phyloP scores from a whole-genome alignment of 2,113 vertebrate species.

The Ophthalmolycus amberensis region DNA sequence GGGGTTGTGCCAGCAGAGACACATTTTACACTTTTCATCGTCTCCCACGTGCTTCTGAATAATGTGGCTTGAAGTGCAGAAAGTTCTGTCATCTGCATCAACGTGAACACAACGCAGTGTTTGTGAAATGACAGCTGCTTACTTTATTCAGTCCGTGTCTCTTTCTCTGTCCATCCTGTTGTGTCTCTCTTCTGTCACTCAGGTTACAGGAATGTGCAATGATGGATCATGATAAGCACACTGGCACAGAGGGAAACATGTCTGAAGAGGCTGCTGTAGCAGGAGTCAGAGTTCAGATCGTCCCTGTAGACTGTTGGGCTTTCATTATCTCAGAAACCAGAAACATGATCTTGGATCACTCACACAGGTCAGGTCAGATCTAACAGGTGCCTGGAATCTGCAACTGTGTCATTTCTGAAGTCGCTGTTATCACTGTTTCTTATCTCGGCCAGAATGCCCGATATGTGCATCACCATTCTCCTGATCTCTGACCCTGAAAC shows the following conservation, averaged over 20 bases:
- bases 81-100: neutral
- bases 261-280: neutral
- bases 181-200: neutral
- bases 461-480: neutral
- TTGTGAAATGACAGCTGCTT: slow-evolving; percentile 6
- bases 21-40: neutral
- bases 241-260: neutral
- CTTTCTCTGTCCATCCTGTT: neutral
- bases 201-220: neutral
- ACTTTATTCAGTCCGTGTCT: neutral
- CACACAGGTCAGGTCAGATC: neutral
- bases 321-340: slow-evolving; percentile 25
- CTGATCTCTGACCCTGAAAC: slow-evolving; percentile 3
- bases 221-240: slow-evolving; percentile 1
- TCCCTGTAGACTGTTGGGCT: neutral
- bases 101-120: neutral
- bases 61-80: neutral
- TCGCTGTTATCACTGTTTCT: neutral
- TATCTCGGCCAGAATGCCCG: neutral
- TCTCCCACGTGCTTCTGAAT: neutral
- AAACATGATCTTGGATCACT: neutral
- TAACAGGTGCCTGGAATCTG: slow-evolving; percentile 8
- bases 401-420: slow-evolving; percentile 27
- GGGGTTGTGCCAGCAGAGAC: neutral
- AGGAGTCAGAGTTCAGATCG: slow-evolving; percentile 1